Evolutionary conservation across 2,888 invertebrate genomes (phyloP).

Genomic region (Crematogaster levior): DNA sequence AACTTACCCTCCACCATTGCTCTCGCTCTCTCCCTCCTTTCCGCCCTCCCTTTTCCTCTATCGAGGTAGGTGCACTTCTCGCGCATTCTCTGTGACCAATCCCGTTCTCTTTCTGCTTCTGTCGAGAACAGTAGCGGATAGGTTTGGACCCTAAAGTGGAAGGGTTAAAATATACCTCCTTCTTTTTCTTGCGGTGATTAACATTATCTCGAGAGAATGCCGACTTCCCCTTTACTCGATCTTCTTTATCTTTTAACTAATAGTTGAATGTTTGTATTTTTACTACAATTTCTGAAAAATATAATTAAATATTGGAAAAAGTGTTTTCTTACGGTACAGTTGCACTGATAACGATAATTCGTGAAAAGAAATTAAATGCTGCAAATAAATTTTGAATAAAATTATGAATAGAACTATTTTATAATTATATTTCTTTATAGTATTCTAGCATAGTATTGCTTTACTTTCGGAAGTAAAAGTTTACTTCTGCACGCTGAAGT

Average conservation of each 20-base stretch:
- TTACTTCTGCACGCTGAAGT: background rate
- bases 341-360: background rate
- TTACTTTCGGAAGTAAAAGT: background rate
- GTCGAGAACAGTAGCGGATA: slow-evolving; percentile 33
- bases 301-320: background rate
- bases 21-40: slow-evolving; percentile 61
- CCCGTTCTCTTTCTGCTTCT: slow-evolving; percentile 30
- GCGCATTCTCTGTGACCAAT: slow-evolving; percentile 46
- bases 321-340: background rate
- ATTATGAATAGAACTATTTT: background rate
- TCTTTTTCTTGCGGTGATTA: background rate
- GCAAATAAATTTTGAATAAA: background rate
- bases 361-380: background rate
- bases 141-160: background rate
- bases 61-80: slow-evolving; percentile 48
- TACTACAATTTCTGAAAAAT: background rate
- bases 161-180: background rate
- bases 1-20: slow-evolving; percentile 86
- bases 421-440: background rate
- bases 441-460: background rate
- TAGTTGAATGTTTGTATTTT: background rate
- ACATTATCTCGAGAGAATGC: background rate
- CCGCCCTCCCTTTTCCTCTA: slow-evolving; percentile 60
- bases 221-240: background rate
- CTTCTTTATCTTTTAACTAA: background rate